Evolutionary conservation across 2,888 invertebrate genomes (phyloP).

Genomic region (Elmis aenea): DNA sequence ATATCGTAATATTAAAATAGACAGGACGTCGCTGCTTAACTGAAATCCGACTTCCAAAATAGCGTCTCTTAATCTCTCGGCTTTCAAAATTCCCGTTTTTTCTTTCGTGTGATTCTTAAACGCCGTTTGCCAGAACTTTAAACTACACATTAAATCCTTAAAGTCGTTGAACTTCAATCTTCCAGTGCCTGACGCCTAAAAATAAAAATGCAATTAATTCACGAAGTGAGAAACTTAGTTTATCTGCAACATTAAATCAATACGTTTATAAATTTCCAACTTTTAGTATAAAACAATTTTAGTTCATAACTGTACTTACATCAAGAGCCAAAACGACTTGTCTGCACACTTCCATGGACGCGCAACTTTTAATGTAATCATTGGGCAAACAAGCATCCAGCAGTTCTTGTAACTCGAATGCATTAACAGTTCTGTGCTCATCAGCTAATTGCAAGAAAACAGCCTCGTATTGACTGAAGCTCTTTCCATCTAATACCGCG

Average conservation of each 20-base stretch:
- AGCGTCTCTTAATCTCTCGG: conserved; percentile 79
- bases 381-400: conserved; percentile 88
- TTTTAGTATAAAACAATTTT: too few relatives aligned
- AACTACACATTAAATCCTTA: conserved; percentile 85
- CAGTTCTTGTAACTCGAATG: conserved; percentile 85
- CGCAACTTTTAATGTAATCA: conserved; percentile 92
- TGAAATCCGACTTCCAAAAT: conserved; percentile 84
- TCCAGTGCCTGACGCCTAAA: conserved; percentile 69
- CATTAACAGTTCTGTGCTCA: conserved; percentile 84
- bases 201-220: conserved; percentile 8
- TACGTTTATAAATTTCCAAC: too few relatives aligned
- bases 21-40: conserved; percentile 76
- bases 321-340: conserved; percentile 86
- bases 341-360: conserved; percentile 85
- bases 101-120: conserved; percentile 88
- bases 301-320: too few relatives aligned
- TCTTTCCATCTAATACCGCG: conserved; percentile 62
- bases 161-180: conserved; percentile 80
- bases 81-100: conserved; percentile 83
- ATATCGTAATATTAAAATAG: conserved; percentile 76
- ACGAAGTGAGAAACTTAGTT: too few relatives aligned
- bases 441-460: conserved; percentile 87
- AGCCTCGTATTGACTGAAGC: conserved; percentile 81
- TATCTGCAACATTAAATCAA: too few relatives aligned
- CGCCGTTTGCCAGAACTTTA: conserved; percentile 86